Evolutionary conservation across 2,888 invertebrate species (phyloP).

Genomic region (Agriopis leucophaearia): DNA sequence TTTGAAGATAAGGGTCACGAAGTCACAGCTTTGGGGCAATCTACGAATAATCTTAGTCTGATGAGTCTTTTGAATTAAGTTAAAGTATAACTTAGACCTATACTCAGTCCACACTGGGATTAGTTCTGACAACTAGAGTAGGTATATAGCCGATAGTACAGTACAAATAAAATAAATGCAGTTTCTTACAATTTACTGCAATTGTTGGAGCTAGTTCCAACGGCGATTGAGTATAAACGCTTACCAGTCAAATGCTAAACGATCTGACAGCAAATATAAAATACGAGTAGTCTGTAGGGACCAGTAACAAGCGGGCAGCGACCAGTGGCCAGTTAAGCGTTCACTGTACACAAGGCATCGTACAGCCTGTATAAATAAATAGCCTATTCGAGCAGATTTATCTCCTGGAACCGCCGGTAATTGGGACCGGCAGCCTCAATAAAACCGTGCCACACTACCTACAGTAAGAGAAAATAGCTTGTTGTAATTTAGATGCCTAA

Average conservation of each 20-base stretch:
- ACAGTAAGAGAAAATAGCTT: constrained; percentile 6
- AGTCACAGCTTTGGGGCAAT: no score
- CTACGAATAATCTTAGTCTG: no score
- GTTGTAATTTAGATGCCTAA: background rate
- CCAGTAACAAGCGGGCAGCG: constrained; percentile 20
- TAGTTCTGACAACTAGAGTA: no score
- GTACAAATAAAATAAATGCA: no score
- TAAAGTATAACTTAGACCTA: no score
- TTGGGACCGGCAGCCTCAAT: constrained; percentile 31
- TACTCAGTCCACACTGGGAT: no score
- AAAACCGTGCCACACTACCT: background rate
- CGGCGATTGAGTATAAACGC: no score
- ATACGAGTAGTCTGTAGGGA: constrained; percentile 16
- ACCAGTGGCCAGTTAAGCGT: constrained; percentile 34
- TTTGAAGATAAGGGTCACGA: no score
- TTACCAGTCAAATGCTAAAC: background rate
- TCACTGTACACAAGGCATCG: constrained; percentile 23
- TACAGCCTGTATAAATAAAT: constrained; percentile 34
- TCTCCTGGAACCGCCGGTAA: constrained; percentile 39
- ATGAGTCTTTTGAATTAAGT: no score
- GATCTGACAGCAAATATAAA: constrained; percentile 17
- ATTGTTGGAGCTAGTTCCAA: no score
- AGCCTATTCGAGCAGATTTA: constrained; percentile 43
- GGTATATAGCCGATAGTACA: no score
- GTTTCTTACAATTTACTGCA: no score